A percentile compares a stretch with the other conserved stretches of the same genome.
Evolutionary conservation across 2,888 invertebrate species (phyloP).

Genomic region (Andrena marginata): DNA sequence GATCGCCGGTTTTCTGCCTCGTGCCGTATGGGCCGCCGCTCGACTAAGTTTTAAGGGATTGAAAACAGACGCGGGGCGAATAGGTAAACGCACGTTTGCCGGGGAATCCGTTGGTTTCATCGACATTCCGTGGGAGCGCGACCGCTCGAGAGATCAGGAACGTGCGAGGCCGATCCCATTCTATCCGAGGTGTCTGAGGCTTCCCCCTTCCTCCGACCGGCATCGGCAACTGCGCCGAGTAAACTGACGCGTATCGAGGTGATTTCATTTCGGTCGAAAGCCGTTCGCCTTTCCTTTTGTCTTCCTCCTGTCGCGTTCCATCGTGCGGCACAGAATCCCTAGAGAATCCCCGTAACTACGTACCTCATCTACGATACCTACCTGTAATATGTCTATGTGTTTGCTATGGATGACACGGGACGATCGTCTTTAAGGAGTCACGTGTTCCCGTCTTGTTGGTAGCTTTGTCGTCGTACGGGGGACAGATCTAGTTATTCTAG

Average conservation of each 20-base stretch:
- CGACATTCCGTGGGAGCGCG: slow-evolving; percentile 67
- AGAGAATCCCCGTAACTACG: not conserved
- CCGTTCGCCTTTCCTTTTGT: slow-evolving; percentile 6
- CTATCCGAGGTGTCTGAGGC: slow-evolving; percentile 49
- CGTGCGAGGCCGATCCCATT: slow-evolving; percentile 60
- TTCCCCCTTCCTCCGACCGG: not conserved
- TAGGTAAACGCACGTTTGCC: slow-evolving; percentile 75
- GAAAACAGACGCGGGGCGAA: slow-evolving; percentile 77
- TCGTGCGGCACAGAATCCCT: not conserved
- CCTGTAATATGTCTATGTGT: not conserved
- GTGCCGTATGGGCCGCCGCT: slow-evolving; percentile 56
- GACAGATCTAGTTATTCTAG: not conserved
- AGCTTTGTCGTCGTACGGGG: not conserved
- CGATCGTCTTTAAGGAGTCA: not conserved
- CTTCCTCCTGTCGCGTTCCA: not conserved
- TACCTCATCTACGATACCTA: not conserved
- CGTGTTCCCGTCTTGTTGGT: not conserved
- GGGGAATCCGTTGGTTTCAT: slow-evolving; percentile 68
- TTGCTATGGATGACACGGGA: not conserved
- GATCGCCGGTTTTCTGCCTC: slow-evolving; percentile 61
- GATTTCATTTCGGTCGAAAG: slow-evolving; percentile 36
- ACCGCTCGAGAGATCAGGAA: slow-evolving; percentile 60
- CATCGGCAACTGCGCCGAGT: slow-evolving; percentile 24
- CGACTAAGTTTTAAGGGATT: slow-evolving; percentile 78
- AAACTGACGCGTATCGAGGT: slow-evolving; percentile 23